Conservation (phyloP, 2,113 vertebrate genomes). For the Gasterosteus aculeatus region DNA sequence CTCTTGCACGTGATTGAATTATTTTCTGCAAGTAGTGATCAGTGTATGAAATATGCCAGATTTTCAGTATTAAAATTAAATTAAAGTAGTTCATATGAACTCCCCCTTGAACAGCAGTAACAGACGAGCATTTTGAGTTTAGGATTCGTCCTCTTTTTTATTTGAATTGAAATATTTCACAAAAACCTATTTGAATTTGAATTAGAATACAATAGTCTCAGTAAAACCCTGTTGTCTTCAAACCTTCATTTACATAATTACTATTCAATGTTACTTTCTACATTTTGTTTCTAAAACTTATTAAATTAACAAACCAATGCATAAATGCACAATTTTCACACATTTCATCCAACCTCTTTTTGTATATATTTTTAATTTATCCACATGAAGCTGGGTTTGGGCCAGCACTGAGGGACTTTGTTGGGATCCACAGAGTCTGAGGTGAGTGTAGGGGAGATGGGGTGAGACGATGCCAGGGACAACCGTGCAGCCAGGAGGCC, state of each 20-base stretch:
- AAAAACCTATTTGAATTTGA: background rate
- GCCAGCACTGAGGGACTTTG: slow-evolving; percentile 73
- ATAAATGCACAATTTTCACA: background rate
- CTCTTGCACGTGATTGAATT: background rate
- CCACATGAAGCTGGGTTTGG: slow-evolving; percentile 69
- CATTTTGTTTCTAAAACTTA: background rate
- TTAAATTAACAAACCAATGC: background rate
- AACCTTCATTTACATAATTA: background rate
- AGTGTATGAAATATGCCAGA: background rate
- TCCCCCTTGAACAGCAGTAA: background rate
- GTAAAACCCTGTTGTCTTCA: background rate
- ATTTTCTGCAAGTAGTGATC: background rate
- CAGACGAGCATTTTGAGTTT: background rate
- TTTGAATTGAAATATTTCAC: background rate
- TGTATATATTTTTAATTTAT: slow-evolving; percentile 53
- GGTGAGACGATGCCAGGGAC: slow-evolving; percentile 81
- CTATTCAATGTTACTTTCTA: background rate
- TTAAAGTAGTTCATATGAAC: background rate
- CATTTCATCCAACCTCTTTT: background rate
- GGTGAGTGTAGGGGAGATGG: slow-evolving; percentile 79
- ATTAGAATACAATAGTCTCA: background rate
- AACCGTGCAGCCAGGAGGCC: slow-evolving; percentile 83
- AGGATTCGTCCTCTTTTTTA: background rate
- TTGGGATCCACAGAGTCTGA: slow-evolving; percentile 73
- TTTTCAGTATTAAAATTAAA: background rate